Evolutionary conservation across 2,888 invertebrate genomes (phyloP), one percentile per base, ranked within the genome.

Genomic region (Ochlodes sylvanus): DNA sequence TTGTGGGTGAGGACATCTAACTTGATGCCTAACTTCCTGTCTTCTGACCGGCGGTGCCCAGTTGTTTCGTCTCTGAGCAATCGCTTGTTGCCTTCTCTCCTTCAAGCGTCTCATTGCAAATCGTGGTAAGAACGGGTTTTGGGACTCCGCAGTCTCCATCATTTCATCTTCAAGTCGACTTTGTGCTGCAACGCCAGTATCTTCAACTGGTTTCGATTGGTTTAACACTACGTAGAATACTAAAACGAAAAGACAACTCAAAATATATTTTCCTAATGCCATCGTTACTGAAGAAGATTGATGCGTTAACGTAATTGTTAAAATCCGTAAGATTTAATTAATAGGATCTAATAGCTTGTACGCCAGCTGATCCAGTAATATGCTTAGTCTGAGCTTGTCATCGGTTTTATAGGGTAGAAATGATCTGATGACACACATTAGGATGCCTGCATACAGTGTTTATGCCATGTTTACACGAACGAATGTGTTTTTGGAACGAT

Each of bases 91-190:
- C n/a, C 85, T 79, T 67, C 87, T 81, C 71, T 90, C 88, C 73
- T 88, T 88, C 38, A 93, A 73, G 69, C 76, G 83, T 72, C 74
- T 87, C 92, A 93, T 93, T 0, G 92, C 89, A 71, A 93, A 93
- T 15, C 87, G 78, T 10, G 93, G 93, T 70, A 91, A 73, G 67
- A 91, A 91, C 1, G 92, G 89, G 73, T 92, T 87, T 71, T 88
- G 88, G 0, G 84, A 77, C 70, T 89, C 92, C 0, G 92, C 93
- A 0, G 79, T 81, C 66, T 89, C 89, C 92, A 93, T 92, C 73
- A 89, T 85, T 69, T 92, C 89, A 2, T 76, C 81, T 52, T 75
- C 76, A 5, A 72, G 71, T 19, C 42, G 47, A 2, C 12, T 19
- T 47, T 65, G 15, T 17, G 69, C 32, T 9, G 68, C 55, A 27